These are phyloP conservation scores for Tupaia tana DNA, from an alignment of 2,113 vertebrate genomes.

Conservation along the genomic window DNA sequence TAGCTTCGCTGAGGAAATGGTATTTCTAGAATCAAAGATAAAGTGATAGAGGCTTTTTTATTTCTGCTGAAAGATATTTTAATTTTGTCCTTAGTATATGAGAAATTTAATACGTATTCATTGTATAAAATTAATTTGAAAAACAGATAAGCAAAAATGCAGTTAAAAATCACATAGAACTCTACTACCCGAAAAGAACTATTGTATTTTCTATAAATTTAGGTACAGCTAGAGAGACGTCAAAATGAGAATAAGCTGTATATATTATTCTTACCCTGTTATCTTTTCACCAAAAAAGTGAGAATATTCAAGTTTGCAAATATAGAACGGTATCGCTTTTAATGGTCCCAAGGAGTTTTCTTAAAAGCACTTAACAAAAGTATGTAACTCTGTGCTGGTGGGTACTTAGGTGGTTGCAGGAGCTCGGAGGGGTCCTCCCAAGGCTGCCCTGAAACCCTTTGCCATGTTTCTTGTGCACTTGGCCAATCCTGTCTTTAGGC, in stretches of 20 bases:
- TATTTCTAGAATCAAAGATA: not conserved
- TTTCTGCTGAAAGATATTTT: not conserved
- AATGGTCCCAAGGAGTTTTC: not conserved
- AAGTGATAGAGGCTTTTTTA: not conserved
- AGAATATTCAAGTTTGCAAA: not conserved
- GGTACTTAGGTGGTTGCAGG: not conserved
- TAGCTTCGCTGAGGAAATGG: not conserved
- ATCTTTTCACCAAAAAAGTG: not conserved
- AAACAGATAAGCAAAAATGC: not conserved
- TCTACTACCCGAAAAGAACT: not conserved
- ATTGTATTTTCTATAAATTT: not conserved
- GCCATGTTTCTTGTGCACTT: not conserved
- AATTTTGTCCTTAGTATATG: not conserved
- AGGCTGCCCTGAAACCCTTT: not conserved
- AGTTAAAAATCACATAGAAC: slow-evolving; percentile 7
- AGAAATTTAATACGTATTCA: not conserved
- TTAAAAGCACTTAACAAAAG: not conserved
- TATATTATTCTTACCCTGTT: not conserved
- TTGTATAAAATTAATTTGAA: not conserved
- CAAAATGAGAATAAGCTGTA: not conserved
- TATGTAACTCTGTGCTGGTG: not conserved
- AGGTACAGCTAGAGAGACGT: not conserved
- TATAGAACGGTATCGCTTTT: not conserved
- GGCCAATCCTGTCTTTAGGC: not conserved
- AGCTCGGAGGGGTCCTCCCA: not conserved